Percentiles rank a stretch among this genome's conserved stretches.
These are phyloP conservation scores for Dendrolimus pini DNA, from an alignment of 2,888 invertebrate species.

Conservation along the genomic window DNA sequence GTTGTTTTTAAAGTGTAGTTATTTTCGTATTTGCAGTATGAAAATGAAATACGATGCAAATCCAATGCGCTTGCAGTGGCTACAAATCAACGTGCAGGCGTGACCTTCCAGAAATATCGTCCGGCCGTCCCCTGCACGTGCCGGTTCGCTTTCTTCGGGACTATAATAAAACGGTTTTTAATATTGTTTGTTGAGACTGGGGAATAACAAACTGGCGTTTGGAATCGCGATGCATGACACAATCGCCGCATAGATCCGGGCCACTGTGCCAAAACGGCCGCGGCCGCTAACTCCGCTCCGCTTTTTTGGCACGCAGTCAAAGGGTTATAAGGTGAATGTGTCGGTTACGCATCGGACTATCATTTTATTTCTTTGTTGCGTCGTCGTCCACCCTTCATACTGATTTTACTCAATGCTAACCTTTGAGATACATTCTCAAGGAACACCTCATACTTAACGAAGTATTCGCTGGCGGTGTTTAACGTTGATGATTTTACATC, in stretches of 20 bases:
- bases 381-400: no score
- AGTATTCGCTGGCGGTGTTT: no score
- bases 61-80: slow-evolving; percentile 23
- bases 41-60: slow-evolving; percentile 1
- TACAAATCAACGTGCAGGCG: slow-evolving; percentile 26
- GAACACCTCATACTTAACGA: no score
- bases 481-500: no score
- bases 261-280: slow-evolving; percentile 61
- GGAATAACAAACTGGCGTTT: slow-evolving; percentile 51
- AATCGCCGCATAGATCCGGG: slow-evolving; percentile 68
- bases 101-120: slow-evolving; percentile 54
- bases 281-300: slow-evolving; percentile 39
- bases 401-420: no score
- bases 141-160: slow-evolving; percentile 32
- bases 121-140: slow-evolving; percentile 17
- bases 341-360: slow-evolving; percentile 34
- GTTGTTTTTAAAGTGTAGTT: slow-evolving; percentile 3
- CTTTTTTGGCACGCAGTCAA: slow-evolving; percentile 65
- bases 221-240: slow-evolving; percentile 65
- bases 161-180: slow-evolving; percentile 41
- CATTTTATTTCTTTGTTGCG: slow-evolving; percentile 28
- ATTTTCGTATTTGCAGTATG: not conserved
- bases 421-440: no score
- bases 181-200: slow-evolving; percentile 40
- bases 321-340: slow-evolving; percentile 68